These are phyloP conservation scores for Ptilonorhynchus violaceus DNA, from an alignment of 2,113 vertebrate genomes.

Conservation along the genomic window DNA sequence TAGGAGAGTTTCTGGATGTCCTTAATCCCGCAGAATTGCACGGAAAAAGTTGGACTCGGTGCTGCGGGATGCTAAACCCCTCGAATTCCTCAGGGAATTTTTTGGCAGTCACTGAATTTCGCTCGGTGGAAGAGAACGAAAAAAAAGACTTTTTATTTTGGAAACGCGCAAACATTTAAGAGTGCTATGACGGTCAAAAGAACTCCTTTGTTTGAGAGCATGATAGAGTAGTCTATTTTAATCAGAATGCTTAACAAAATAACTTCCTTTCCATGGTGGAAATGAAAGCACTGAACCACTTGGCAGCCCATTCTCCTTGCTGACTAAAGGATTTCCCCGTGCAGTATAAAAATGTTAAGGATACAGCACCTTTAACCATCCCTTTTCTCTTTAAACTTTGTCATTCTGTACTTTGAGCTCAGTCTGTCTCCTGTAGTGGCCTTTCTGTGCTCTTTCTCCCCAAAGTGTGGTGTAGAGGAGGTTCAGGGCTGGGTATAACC, in stretches of 20 bases:
- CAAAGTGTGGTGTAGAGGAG: rapidly evolving
- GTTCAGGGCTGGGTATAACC: background rate
- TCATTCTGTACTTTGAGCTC: rapidly evolving
- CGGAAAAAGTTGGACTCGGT: background rate
- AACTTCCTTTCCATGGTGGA: background rate
- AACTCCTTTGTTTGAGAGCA: background rate
- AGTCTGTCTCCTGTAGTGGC: background rate
- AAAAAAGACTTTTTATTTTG: background rate
- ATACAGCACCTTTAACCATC: background rate
- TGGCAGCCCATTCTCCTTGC: background rate
- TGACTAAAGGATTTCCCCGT: background rate
- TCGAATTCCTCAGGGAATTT: background rate
- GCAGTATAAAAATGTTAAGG: background rate
- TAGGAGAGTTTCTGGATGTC: background rate
- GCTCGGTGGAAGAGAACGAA: background rate
- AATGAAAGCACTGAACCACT: background rate
- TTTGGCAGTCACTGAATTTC: background rate
- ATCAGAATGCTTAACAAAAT: background rate
- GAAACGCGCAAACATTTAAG: background rate
- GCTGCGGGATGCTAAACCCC: background rate
- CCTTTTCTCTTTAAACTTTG: background rate
- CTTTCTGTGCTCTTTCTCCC: background rate
- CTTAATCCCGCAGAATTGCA: background rate
- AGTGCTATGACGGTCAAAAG: background rate
- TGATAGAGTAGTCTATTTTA: background rate